These are phyloP conservation scores for Marcusenius ussheri DNA, from an alignment of 2,113 vertebrate species.

Conservation along the genomic window DNA sequence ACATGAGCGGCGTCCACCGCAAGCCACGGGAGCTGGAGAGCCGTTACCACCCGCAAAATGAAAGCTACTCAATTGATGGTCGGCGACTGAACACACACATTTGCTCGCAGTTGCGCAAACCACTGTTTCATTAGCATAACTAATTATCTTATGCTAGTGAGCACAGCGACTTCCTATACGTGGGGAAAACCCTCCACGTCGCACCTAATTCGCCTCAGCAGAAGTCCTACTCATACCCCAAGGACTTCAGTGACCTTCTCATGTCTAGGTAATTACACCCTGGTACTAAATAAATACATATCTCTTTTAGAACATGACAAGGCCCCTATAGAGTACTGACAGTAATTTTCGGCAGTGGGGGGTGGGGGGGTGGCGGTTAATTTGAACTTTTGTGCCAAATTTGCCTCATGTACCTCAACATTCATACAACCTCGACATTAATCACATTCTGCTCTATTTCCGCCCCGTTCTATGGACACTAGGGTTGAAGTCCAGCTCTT, in stretches of 20 bases:
- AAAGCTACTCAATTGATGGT: not conserved
- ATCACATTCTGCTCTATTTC: not conserved
- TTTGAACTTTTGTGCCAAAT: conserved; percentile 12
- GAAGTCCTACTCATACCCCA: not conserved
- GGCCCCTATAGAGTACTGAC: not conserved
- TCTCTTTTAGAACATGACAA: not conserved
- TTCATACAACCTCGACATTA: not conserved
- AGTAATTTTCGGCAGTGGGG: not conserved
- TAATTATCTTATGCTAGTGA: not conserved
- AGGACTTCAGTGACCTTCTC: not conserved
- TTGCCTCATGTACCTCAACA: not conserved
- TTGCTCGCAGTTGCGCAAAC: not conserved
- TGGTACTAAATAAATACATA: not conserved
- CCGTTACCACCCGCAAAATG: not conserved
- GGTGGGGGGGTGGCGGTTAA: not conserved
- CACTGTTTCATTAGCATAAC: not conserved
- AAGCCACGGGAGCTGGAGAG: not conserved
- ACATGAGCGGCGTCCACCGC: not conserved
- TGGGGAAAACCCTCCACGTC: not conserved
- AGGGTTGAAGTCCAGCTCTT: too few relatives aligned
- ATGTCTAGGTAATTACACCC: not conserved
- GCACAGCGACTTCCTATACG: not conserved
- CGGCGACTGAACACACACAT: not conserved
- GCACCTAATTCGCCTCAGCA: not conserved
- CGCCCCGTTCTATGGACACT: not conserved